These are phyloP conservation scores for Cataglyphis hispanica DNA, from an alignment of 1,140 invertebrate species.

Conservation along the genomic window DNA sequence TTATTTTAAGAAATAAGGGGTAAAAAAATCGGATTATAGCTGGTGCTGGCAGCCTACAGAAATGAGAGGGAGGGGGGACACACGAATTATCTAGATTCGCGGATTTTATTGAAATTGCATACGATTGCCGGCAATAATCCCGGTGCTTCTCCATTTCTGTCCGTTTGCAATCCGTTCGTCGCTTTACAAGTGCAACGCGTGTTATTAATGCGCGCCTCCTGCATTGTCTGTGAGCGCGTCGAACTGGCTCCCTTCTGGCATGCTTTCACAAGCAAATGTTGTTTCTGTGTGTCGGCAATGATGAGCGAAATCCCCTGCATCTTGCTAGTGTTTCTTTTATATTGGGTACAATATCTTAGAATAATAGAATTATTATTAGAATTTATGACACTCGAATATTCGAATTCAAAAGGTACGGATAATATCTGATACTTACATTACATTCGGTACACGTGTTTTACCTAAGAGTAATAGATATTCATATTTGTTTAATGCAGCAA, in stretches of 20 bases:
- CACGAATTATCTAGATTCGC: constrained; percentile 14
- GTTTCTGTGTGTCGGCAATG: constrained; percentile 7
- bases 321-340: not conserved
- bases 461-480: no score
- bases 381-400: no score
- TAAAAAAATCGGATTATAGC: not conserved
- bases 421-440: no score
- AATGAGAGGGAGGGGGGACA: constrained; percentile 1
- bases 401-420: no score
- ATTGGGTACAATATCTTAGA: no score
- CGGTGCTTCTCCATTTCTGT: constrained; percentile 58
- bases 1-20: not conserved
- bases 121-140: constrained; percentile 45
- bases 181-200: constrained; percentile 45
- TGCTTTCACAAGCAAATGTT: constrained; percentile 41
- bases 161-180: constrained; percentile 1
- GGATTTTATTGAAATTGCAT: constrained; percentile 38
- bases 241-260: constrained; percentile 60
- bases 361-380: no score
- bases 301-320: not conserved
- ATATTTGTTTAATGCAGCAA: no score
- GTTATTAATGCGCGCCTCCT: constrained; percentile 27
- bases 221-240: constrained; percentile 36
- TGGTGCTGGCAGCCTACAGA: constrained; percentile 6
- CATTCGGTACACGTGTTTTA: no score